phyloP scores from a whole-genome alignment of 2,888 invertebrate genomes.

The Erpobdella octoculata region DNA sequence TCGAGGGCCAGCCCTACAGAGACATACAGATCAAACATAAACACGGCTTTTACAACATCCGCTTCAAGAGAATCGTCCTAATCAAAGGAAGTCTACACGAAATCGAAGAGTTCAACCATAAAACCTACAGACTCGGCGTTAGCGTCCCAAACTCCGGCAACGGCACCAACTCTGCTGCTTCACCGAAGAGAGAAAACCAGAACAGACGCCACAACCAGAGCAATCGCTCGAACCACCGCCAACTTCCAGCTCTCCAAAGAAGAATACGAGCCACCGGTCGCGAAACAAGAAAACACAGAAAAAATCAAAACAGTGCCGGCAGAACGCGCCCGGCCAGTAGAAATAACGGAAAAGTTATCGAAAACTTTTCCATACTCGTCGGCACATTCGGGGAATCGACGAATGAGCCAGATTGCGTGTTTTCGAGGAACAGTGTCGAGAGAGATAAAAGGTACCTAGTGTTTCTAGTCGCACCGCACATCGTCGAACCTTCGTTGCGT shows the following conservation, averaged over 20 bases:
- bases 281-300: not conserved
- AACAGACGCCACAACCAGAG: not conserved
- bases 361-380: not conserved
- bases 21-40: not conserved
- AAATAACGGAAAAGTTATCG: not conserved
- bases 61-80: not conserved
- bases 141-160: not conserved
- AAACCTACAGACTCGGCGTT: too few relatives aligned
- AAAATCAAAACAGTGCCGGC: not conserved
- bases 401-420: not conserved
- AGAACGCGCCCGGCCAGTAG: not conserved
- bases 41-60: slow-evolving; percentile 16
- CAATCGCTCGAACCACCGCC: not conserved
- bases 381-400: slow-evolving; percentile 3
- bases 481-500: too few relatives aligned
- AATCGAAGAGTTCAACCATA: too few relatives aligned
- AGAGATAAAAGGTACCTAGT: not conserved
- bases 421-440: not conserved
- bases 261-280: not conserved
- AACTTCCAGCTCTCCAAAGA: not conserved
- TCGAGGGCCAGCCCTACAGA: slow-evolving; percentile 2
- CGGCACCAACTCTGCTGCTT: not conserved
- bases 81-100: slow-evolving; percentile 11
- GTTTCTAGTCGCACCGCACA: too few relatives aligned
- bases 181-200: not conserved